Base-by-base conservation (phyloP, 1,140 invertebrate genomes). In the Drosophila truncata region DNA sequence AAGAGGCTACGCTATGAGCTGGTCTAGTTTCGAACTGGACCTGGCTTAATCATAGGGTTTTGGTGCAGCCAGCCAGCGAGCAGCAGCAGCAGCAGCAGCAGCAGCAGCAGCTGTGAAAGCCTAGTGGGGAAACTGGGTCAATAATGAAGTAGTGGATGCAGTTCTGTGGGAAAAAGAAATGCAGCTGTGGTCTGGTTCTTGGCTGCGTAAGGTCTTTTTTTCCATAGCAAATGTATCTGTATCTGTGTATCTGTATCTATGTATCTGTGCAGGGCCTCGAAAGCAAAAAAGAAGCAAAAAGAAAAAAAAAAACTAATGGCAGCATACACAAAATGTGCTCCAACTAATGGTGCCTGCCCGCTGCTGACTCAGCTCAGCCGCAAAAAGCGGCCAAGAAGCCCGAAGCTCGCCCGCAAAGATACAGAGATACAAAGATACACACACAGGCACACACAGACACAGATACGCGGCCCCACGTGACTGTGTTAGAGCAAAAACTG, bases 311-410 rank as follows among this genome's bases (percentile, higher is more conserved):
- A 75, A 67, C 80, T 83, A 46, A 73, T 52, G 57, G 49, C 73
- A 57, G 78, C 80, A 85, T 86, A 85, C 78, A 85, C 39, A 85
- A 86, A 82, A 86, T 72, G 70, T 82, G 75, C 67, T 60, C 82
- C 76, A 86, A 88, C 83, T 87, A 87, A 88, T 84, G 83, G 80
- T 62, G 84, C 84, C 84, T 83, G 83, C 76, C 61, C 25, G 47
- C 47, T 49, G 84, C 83, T 87, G 83, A 87, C 66, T 88, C 83
- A 87, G 84, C 52, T 55, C 52, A 55, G 52, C 76, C 78, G 44
- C 76, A 62, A 50, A 55, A 49, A 37, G 78, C 55, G 62, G 55
- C 47, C 57, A 64, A 57, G 27, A 75, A 50, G 44, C 39, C 39
- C 47, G 57, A 76, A 78, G 69, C 71, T 70, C 58, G 70, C 44